Conservation (phyloP, 2,113 vertebrate genomes). For the Hippopotamus amphibius region DNA sequence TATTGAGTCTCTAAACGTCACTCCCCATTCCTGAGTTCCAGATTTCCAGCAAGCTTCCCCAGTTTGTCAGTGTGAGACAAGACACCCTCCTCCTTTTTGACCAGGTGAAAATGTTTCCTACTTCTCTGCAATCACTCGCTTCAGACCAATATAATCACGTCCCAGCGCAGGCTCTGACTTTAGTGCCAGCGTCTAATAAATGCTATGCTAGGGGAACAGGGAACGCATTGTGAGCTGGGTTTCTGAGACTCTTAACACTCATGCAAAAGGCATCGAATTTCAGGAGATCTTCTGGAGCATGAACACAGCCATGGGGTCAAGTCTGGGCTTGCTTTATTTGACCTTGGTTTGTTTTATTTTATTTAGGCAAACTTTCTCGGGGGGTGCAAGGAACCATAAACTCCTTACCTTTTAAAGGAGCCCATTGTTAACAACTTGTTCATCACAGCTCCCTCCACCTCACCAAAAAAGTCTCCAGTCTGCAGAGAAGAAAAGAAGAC, state of each 20-base stretch:
- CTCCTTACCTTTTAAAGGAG: slow-evolving; percentile 97
- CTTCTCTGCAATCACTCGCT: not conserved
- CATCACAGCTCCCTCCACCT: slow-evolving; percentile 98
- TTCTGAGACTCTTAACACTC: slow-evolving; percentile 33
- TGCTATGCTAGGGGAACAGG: slow-evolving; percentile 32
- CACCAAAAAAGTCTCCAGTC: slow-evolving; percentile 98
- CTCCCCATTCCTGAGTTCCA: not conserved
- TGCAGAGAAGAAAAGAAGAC: slow-evolving; percentile 84
- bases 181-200: slow-evolving; percentile 52
- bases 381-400: slow-evolving; percentile 5
- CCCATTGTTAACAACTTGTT: slow-evolving; percentile 97
- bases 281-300: slow-evolving; percentile 24
- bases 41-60: not conserved
- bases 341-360: slow-evolving; percentile 71
- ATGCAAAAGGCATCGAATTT: not conserved
- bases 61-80: not conserved
- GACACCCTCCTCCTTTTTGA: not conserved
- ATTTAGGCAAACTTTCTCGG: slow-evolving; percentile 67
- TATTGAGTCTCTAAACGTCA: slow-evolving; percentile 5
- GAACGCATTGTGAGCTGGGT: slow-evolving; percentile 55
- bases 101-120: slow-evolving; percentile 8
- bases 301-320: not conserved
- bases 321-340: slow-evolving; percentile 61
- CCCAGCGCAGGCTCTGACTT: not conserved
- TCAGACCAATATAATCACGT: not conserved